Evolutionary conservation across 2,888 invertebrate genomes (phyloP).

Genomic region (Leucophora obtusa): DNA sequence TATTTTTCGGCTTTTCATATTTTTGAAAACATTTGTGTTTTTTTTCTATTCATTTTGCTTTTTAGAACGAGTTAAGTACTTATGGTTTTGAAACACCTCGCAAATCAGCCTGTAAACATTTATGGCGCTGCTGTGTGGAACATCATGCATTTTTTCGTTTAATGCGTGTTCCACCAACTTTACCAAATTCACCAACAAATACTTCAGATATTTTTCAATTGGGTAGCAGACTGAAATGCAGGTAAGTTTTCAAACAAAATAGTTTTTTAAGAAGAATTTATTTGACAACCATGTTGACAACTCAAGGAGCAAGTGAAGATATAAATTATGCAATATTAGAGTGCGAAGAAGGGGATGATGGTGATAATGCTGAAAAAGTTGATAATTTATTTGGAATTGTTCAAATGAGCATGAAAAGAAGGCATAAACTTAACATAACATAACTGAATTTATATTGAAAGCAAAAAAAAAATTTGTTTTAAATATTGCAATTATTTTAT

Average conservation of each 20-base stretch:
- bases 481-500: no score
- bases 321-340: neutral
- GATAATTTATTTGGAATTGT: conserved; percentile 41
- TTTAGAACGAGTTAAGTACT: conserved; percentile 93
- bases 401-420: conserved; percentile 28
- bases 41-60: conserved; percentile 40
- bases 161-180: conserved; percentile 86
- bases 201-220: conserved; percentile 87
- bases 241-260: conserved; percentile 79
- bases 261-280: neutral
- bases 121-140: conserved; percentile 97
- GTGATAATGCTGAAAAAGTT: neutral
- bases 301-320: neutral
- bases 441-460: no score
- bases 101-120: conserved; percentile 94
- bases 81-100: conserved; percentile 97
- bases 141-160: conserved; percentile 96
- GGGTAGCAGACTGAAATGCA: conserved; percentile 89
- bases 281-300: conserved; percentile 9
- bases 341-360: neutral
- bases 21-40: neutral
- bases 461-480: no score
- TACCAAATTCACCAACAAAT: conserved; percentile 80
- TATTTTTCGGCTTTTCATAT: neutral
- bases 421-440: neutral